Base-by-base conservation (phyloP, 2,888 invertebrate genomes). In the Hermodice carunculata region DNA sequence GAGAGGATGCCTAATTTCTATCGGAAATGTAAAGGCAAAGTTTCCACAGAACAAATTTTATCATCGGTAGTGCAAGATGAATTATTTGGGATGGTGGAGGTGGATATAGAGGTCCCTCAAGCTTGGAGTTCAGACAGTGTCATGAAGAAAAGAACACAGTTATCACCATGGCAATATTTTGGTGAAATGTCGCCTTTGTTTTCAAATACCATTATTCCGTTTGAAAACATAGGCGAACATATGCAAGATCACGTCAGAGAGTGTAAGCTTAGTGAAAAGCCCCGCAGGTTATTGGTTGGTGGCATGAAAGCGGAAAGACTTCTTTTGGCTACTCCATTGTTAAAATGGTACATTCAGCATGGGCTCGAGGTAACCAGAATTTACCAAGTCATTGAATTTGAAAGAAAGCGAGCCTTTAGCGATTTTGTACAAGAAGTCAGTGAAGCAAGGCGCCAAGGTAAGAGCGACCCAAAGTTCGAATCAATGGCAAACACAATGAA, bases 401-500 rank as follows among this genome's bases (percentile, higher is more conserved):
- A 17, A 5, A 44, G 46, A 6, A 42, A 32, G 31, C 22, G 28
- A 40, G 52, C 53, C 28, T 61, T 61, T 37, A 40, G 17, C 5
- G 19, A 8, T 3, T 61, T 61, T 42, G 40, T 44, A 43, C 3
- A 6, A 2, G 53, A 53, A 11, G 61, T 61, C 1, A 53, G 43
- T 5, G 19, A 28, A 2, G 61, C 52, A 17, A 53, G 61, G 8
- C 8, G 61, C 3, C 3, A 14, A 26, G 61, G 53, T 6, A 53
- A 61, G 17, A 29, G 26, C 3, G 53, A 61, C 24, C 32, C 53
- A n/a, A 4, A 28, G 2, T 53, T 53, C 43, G 14, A 52, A 34
- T 29, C 53, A 52, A 53, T 61, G 3, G 37, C 61, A 11, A 53
- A 61, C 44, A 42, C 61, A 31, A 52, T 37, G 40, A 61, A 61